Base-by-base conservation (phyloP, 1,140 invertebrate genomes). In the Nomia melanderi region DNA sequence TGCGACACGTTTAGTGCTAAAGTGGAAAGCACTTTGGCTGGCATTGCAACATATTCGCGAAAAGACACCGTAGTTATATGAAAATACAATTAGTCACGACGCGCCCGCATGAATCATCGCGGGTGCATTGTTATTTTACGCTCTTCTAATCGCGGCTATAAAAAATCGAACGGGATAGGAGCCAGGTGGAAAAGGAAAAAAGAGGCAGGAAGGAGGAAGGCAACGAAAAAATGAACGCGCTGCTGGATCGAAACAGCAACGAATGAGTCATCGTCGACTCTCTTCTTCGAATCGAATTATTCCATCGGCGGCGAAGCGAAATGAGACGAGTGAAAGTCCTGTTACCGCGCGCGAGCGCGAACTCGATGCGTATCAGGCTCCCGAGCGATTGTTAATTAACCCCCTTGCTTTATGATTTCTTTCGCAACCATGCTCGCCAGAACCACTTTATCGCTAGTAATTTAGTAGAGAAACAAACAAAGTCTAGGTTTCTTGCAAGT, bases 311-410 rank as follows among this genome's bases (percentile, higher is more conserved):
- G 29, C 64, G 27, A 36, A 44, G 76, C 62, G 70, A 57, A 81
- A 66, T 71, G 63, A 54, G 56, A 41, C 27, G 44, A 69, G 79
- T 71, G 80, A 82, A 82, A 82, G 80, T 71, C 29, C 31, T 60
- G 39, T 60, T 63, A 76, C 41, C n/a, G 23, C 41, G 14, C 14
- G 41, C 3, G 14, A n/a, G 14, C 12, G 25, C 54, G 64, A 39
- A 44, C 20, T 17, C 53, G 65, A 76, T 80, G 65, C 29, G 47
- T 70, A 76, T 81, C 78, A n/a, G n/a, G 72, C 41, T 39, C 3
- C 31, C 44, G 50, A 59, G 44, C 75, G 47, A 81, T 77, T 77
- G 41, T 75, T 71, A 81, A 81, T 82, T 77, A 71, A 77, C 44
- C 47, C 5, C 33, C 3, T 5, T 3, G 33, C 8, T 36, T n/a